These are phyloP conservation scores for Cisticola juncidis DNA, from an alignment of 2,113 vertebrate species.

Conservation along the genomic window DNA sequence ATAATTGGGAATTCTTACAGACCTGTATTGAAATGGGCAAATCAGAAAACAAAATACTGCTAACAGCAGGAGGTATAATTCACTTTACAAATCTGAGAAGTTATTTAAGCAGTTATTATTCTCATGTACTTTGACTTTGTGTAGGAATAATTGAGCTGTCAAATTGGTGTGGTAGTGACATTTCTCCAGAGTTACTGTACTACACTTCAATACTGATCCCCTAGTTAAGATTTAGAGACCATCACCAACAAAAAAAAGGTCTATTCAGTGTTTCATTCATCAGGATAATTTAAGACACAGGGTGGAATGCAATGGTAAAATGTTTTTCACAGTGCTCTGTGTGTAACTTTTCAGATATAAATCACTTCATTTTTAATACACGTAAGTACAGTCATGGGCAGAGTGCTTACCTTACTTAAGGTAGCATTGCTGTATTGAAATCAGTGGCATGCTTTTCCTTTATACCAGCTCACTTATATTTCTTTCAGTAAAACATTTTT, in stretches of 20 bases:
- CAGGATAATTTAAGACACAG: not conserved
- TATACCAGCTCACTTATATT: not conserved
- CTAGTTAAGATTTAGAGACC: not conserved
- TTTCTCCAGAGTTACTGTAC: not conserved
- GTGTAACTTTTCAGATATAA: constrained; percentile 46
- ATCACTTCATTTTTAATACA: constrained; percentile 21
- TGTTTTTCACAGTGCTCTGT: not conserved
- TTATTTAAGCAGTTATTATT: not conserved
- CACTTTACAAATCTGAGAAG: not conserved
- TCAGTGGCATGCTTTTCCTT: not conserved
- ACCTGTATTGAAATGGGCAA: not conserved
- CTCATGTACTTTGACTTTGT: not conserved
- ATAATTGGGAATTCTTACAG: not conserved
- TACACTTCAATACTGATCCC: not conserved
- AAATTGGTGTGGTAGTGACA: not conserved
- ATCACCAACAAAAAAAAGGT: not conserved
- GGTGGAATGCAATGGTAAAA: not conserved
- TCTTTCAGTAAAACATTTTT: constrained; percentile 47
- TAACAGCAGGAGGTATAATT: constrained; percentile 5
- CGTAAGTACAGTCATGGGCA: not conserved
- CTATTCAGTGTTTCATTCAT: not conserved
- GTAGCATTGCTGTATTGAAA: not conserved
- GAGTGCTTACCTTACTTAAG: not conserved
- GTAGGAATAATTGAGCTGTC: constrained; percentile 2
- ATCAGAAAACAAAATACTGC: not conserved